Base-by-base conservation (phyloP, 2,888 invertebrate species). In the Pseudococcus jackbeardsleyi region DNA sequence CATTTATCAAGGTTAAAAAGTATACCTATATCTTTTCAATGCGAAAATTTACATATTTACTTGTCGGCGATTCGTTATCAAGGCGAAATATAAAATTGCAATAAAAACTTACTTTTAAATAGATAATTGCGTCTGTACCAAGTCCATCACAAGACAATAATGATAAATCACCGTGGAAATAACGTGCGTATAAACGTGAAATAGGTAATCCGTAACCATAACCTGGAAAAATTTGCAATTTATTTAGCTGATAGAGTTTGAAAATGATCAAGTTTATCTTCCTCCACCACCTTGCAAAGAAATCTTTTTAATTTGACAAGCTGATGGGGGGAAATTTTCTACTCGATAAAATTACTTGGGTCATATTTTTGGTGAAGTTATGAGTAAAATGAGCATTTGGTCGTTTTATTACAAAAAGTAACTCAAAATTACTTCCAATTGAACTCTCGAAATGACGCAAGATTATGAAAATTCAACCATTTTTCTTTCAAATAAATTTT, bases 201-300 rank as follows among this genome's bases (percentile, higher is more conserved):
- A 99, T 94, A 0, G 99, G 99, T 90, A 99, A 93, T 19, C 99
- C 99, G 92, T 99, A 99, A 0, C 99, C 99, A 91, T 99, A 99
- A 0, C 95, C 94, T 94, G 91, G 7, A 46, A 82, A 77, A 39
- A 42, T 33, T 42, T 9, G 17, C 0, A 33, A 77, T 4, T 9
- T 22, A 22, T 64, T 64, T 11, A 22, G 6, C 19, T 22, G 22
- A 0, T 64, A 22, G 11, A 22, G 9, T 0, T 19, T 64, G 11
- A 17, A n/a, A 22, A 11, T 19, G 22, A 64, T 7, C 5, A 22
- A 64, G 0, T 64, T 19, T 1, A 64, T 22, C 22, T 22, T 64
- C 22, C 22, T 42, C 5, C 42, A 9, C 22, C 1, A 12, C 22
- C 64, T 8, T 1, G 64, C 19, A 22, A 64, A 22, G 11, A 33